phyloP scores from a whole-genome alignment of 2,113 vertebrate species.

The Stercorarius parasiticus region DNA sequence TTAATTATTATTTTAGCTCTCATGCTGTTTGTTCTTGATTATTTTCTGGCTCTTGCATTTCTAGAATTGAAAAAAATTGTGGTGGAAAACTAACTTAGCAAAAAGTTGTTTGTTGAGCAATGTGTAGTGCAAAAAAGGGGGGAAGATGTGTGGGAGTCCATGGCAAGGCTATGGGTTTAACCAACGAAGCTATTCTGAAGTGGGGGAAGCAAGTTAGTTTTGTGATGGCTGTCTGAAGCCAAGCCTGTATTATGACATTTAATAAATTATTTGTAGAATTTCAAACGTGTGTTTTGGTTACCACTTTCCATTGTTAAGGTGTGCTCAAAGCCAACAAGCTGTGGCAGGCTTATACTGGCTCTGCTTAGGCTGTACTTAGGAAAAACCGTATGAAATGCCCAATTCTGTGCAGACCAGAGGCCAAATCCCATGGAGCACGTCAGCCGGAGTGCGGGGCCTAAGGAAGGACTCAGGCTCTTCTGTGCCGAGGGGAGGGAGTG shows the following conservation, averaged over 20 bases:
- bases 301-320: background rate
- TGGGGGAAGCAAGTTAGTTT: background rate
- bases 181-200: background rate
- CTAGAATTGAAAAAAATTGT: background rate
- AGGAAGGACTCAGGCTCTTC: background rate
- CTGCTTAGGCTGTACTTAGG: background rate
- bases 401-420: accelerated
- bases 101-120: background rate
- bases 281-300: background rate
- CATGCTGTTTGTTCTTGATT: background rate
- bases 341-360: background rate
- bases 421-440: accelerated
- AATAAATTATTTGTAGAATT: background rate
- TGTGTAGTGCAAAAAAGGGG: background rate
- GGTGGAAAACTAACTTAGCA: background rate
- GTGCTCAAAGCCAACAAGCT: background rate
- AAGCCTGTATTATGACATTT: background rate
- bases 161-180: background rate
- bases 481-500: too few species aligned
- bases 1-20: background rate
- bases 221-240: background rate
- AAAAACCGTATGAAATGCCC: background rate
- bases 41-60: background rate
- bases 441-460: accelerated
- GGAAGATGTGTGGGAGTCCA: background rate